These are phyloP conservation scores for Potamarius usumacintae DNA, from an alignment of 2,113 vertebrate species.

Conservation along the genomic window DNA sequence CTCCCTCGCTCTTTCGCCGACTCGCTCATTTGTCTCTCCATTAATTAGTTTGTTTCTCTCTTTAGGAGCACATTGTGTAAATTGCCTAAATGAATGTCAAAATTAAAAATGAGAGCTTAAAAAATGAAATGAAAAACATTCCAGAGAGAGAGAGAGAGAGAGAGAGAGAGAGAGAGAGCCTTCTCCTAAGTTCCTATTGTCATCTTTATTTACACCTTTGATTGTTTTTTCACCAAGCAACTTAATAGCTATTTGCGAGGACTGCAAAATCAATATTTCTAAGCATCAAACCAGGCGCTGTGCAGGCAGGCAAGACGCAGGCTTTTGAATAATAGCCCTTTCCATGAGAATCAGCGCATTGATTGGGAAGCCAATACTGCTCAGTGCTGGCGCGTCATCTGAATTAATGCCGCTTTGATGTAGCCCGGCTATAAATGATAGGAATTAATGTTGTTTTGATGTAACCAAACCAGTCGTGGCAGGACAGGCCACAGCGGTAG, in stretches of 20 bases:
- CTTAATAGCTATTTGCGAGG: slow-evolving; percentile 61
- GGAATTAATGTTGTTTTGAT: slow-evolving; percentile 67
- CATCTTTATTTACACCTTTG: slow-evolving; percentile 55
- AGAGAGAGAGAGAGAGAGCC: not conserved
- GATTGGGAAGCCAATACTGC: slow-evolving; percentile 71
- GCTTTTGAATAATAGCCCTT: slow-evolving; percentile 63
- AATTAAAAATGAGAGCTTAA: slow-evolving; percentile 2
- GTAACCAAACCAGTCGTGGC: slow-evolving; percentile 63
- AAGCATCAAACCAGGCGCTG: slow-evolving; percentile 52
- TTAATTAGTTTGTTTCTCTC: slow-evolving; percentile 24
- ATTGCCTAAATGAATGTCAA: slow-evolving; percentile 35
- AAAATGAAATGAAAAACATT: slow-evolving; percentile 21
- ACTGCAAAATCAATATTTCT: slow-evolving; percentile 68
- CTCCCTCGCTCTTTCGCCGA: not conserved
- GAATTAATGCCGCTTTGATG: slow-evolving; percentile 52
- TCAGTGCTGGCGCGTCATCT: slow-evolving; percentile 43
- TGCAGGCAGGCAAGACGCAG: slow-evolving; percentile 53
- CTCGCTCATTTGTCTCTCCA: slow-evolving; percentile 3
- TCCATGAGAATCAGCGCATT: slow-evolving; percentile 67
- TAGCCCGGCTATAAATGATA: slow-evolving; percentile 61
- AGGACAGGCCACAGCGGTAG: slow-evolving; percentile 40
- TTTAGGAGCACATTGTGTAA: slow-evolving; percentile 14
- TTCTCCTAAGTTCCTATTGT: slow-evolving; percentile 35
- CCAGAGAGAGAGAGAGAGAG: not conserved
- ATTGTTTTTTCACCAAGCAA: slow-evolving; percentile 61